These are phyloP conservation scores for Drosophila setosimentum DNA, from an alignment of 2,888 invertebrate genomes.

Conservation along the genomic window DNA sequence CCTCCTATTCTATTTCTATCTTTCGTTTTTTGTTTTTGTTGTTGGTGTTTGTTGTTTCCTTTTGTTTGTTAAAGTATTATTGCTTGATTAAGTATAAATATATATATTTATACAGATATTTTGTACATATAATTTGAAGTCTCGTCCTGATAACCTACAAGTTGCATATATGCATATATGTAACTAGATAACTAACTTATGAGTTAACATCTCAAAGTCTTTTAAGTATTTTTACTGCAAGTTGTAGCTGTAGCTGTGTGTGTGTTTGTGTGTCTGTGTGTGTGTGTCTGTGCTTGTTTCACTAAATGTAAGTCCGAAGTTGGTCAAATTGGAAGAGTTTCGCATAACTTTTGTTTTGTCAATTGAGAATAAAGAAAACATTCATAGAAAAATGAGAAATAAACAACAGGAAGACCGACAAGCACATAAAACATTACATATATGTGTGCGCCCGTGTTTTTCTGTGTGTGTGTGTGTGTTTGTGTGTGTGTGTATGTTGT, in stretches of 20 bases:
- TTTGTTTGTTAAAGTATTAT: constrained; percentile 42
- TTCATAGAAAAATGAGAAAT: neutral
- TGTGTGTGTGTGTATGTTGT: neutral
- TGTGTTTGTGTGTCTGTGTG: constrained; percentile 4
- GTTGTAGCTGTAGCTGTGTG: constrained; percentile 1
- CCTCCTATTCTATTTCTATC: constrained; percentile 12
- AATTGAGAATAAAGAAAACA: neutral
- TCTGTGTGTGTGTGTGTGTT: neutral
- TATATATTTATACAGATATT: constrained; percentile 17
- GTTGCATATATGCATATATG: constrained; percentile 10
- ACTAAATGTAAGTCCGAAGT: constrained; percentile 7
- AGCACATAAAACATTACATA: constrained; percentile 20
- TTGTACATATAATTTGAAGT: constrained; percentile 7
- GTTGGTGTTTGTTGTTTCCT: constrained; percentile 28
- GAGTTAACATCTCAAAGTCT: constrained; percentile 9
- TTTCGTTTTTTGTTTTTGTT: constrained; percentile 12
- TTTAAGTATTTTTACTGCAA: constrained; percentile 15
- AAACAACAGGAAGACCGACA: constrained; percentile 16
- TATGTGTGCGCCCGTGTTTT: neutral
- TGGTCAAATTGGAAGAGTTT: constrained; percentile 26
- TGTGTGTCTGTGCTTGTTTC: constrained; percentile 24
- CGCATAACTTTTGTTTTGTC: neutral
- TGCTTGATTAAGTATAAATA: constrained; percentile 27
- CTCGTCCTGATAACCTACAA: constrained; percentile 22
- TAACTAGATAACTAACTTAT: constrained; percentile 26